Evolutionary conservation across 2,113 vertebrate genomes (phyloP).

Genomic region (Rhineura floridana): DNA sequence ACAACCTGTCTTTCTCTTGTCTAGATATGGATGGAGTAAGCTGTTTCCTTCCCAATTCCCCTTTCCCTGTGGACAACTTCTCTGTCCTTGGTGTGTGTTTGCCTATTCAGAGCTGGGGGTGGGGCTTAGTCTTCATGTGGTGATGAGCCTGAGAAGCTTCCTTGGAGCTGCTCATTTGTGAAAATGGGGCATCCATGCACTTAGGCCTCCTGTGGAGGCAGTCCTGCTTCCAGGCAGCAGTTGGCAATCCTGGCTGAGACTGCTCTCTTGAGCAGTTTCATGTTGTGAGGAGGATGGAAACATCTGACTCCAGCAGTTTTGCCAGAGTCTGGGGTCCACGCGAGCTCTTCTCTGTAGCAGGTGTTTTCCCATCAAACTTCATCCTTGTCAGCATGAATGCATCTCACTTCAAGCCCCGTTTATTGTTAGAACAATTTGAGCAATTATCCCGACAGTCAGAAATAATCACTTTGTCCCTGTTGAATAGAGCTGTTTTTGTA

Average conservation of each 20-base stretch:
- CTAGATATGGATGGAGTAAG: too few relatives aligned
- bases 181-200: not conserved
- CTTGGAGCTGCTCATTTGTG: not conserved
- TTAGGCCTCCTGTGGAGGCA: not conserved
- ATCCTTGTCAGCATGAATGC: not conserved
- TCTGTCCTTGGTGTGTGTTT: too few relatives aligned
- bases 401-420: conserved; percentile 7
- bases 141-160: not conserved
- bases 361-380: conserved; percentile 11
- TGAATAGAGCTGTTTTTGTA: conserved; percentile 6
- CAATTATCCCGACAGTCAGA: conserved; percentile 35
- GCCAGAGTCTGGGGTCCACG: not conserved
- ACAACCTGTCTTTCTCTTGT: not conserved
- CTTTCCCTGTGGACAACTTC: not conserved
- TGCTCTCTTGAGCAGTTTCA: not conserved
- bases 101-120: not conserved
- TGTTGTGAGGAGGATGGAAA: not conserved
- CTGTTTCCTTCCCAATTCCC: too few relatives aligned
- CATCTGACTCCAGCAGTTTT: not conserved
- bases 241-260: not conserved
- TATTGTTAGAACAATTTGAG: conserved; percentile 21
- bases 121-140: too few relatives aligned
- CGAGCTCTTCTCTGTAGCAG: not conserved
- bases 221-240: not conserved
- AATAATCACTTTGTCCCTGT: conserved; percentile 12